Evolutionary conservation across 1,140 invertebrate species (phyloP).

Genomic region (Brachionus sp.): DNA sequence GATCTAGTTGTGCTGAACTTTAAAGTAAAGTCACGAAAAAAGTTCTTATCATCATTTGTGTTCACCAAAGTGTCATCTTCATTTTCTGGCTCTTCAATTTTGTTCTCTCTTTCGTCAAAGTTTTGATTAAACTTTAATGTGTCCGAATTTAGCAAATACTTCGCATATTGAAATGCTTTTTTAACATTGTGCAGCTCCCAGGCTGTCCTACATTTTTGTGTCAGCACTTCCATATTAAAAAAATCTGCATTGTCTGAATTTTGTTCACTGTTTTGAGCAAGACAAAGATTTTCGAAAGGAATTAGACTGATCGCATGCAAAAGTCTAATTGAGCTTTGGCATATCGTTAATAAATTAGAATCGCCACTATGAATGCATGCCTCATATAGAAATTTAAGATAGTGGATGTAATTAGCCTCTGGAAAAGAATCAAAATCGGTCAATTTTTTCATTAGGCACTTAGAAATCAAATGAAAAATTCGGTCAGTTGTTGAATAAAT

Average conservation of each 20-base stretch:
- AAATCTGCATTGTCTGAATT: not conserved
- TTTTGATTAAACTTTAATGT: not conserved
- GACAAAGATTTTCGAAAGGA: not conserved
- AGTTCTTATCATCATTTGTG: constrained; percentile 35
- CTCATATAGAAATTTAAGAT: not conserved
- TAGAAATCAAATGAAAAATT: not conserved
- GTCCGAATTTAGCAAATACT: not conserved
- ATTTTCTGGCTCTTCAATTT: not conserved
- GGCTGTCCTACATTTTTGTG: constrained; percentile 20
- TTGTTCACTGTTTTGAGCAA: not conserved
- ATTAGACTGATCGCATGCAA: not conserved
- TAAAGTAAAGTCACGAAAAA: constrained; percentile 35
- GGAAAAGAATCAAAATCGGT: not conserved
- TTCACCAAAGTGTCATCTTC: not conserved
- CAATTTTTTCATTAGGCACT: not conserved
- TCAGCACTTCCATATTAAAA: constrained; percentile 30
- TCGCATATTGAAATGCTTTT: not conserved
- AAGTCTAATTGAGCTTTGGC: not conserved
- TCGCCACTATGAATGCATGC: not conserved
- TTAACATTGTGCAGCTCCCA: constrained; percentile 38
- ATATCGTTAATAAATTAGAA: not conserved
- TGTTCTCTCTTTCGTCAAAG: not conserved
- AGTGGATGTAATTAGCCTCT: not conserved
- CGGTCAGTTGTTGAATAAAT: not conserved
- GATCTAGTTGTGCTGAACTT: not conserved